Evolutionary conservation across 2,888 invertebrate species (phyloP).

Genomic region (Labia minor): DNA sequence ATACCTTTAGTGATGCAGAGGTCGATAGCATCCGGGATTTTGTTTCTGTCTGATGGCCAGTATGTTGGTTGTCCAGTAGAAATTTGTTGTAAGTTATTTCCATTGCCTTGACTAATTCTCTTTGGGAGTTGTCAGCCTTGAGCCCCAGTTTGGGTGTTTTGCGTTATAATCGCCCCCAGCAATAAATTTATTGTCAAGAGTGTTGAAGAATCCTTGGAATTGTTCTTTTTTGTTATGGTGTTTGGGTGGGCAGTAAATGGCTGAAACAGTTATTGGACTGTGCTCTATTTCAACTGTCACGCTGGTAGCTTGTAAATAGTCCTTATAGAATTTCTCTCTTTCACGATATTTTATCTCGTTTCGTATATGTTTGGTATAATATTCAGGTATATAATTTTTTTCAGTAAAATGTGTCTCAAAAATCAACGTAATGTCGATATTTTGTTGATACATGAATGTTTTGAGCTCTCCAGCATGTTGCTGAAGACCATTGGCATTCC

Average conservation of each 20-base stretch:
- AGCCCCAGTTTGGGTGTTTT: constrained; percentile 28
- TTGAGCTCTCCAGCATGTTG: neutral
- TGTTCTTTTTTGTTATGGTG: constrained; percentile 9
- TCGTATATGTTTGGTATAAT: no score
- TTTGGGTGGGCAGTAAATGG: constrained; percentile 17
- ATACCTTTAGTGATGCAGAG: constrained; percentile 25
- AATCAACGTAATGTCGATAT: neutral
- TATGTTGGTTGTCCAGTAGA: constrained; percentile 27
- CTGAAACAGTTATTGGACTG: neutral
- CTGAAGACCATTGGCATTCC: neutral
- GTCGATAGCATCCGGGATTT: constrained; percentile 26
- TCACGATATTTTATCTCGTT: no score
- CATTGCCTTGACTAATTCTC: constrained; percentile 13
- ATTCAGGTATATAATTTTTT: neutral
- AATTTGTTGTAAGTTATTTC: constrained; percentile 5
- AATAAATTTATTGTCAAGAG: constrained; percentile 26
- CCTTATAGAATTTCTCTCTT: no score
- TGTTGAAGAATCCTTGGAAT: constrained; percentile 24
- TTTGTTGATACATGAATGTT: neutral
- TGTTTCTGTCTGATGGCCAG: constrained; percentile 26
- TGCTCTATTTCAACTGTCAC: neutral
- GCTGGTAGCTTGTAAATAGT: no score
- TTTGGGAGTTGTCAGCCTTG: constrained; percentile 24
- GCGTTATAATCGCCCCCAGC: constrained; percentile 28
- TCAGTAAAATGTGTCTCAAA: neutral